Evolutionary conservation across 2,113 vertebrate species (phyloP), one percentile per base, ranked within the genome.

Genomic region (Sinosuthora webbiana): DNA sequence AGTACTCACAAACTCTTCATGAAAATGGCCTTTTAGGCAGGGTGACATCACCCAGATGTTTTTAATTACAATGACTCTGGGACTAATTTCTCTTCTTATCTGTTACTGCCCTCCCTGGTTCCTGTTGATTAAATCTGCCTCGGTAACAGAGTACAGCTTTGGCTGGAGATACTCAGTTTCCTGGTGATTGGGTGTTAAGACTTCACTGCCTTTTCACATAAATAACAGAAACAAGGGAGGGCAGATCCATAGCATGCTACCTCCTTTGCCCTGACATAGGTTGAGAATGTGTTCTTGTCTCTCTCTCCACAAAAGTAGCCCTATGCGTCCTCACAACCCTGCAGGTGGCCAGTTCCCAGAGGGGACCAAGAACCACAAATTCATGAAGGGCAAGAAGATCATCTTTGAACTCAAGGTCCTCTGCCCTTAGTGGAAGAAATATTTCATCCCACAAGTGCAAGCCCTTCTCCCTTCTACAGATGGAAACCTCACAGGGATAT

Each of bases 111-210:
- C 83, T 97, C 62, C 90, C 89, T 84, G 63, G 76, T 96, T 97
- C 91, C 93, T 97, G 82, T 91, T 97, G 95, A 95, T 96, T 95
- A 95, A 94, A 97, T 96, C 90, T 94, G 80, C 86, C 83, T 95
- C 41, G 65, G 67, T 47, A 81, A 85, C 37, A 57, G 86, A 80
- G 71, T 3, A 77, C 67, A 95, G 31, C 59, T 90, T 84, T 59
- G 37, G 75, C 68, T 83, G 83, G 15, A 87, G 80, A 44, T 30
- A 68, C 41, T 86, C 73, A 19, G 25, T 75, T 94, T 95, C n/a
- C 73, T 91, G 47, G 18, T 69, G 91, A 75, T 3, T 11, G 4
- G n/a, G 19, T 55, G 39, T 76, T 92, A 92, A 83, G 45, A 47
- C 69, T 93, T 87, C 9, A 20, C n/a, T 50, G 62, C 2, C 0